Evolutionary conservation across 1,140 invertebrate species (phyloP), one percentile per base, ranked within the genome.

Genomic region (Danaus plexippus): DNA sequence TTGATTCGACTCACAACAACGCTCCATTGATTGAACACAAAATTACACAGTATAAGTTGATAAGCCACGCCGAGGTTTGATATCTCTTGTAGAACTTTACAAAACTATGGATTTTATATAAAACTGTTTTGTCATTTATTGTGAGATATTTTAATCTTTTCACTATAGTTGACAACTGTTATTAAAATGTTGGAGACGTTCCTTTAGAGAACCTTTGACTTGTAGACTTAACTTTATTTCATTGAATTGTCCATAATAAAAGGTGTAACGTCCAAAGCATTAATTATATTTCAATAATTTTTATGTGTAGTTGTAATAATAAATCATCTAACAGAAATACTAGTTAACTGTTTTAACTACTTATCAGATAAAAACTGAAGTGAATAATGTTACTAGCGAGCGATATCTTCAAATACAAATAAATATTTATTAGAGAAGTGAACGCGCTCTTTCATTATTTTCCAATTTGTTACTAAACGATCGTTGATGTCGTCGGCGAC

Each of bases 391-490:
- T 32, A 32, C 22, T 32, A 32, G 4, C 22, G 2, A 32, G 22
- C 22, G 22, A 32, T 32, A 32, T 32, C 22, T 32, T 32, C 22
- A 32, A 32, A 32, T 42, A 48, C 50, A 57, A 57, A 57, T 57
- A 57, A 57, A 57, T 57, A 57, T 57, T 57, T 57, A 57, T 50
- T 40, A 48, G 15, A 40, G 47, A 43, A 47, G 47, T 43, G 47
- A 40, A 49, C 42, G 47, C 54, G 54, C 18, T 57, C 47, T 57
- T 47, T 48, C 54, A 57, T 57, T 57, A 57, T 57, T 48, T 57
- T 43, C 47, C 54, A 48, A 57, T 57, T 57, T 57, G 54, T 57
- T 47, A 57, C 54, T 40, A 13, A 41, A 9, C 32, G 32, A 51
- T 51, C 49, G 22, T 42, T 51, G 40, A 12, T 42, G 13, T 42